Conservation (phyloP, 2,888 invertebrate species). For the Drosophila nigricruria region DNA sequence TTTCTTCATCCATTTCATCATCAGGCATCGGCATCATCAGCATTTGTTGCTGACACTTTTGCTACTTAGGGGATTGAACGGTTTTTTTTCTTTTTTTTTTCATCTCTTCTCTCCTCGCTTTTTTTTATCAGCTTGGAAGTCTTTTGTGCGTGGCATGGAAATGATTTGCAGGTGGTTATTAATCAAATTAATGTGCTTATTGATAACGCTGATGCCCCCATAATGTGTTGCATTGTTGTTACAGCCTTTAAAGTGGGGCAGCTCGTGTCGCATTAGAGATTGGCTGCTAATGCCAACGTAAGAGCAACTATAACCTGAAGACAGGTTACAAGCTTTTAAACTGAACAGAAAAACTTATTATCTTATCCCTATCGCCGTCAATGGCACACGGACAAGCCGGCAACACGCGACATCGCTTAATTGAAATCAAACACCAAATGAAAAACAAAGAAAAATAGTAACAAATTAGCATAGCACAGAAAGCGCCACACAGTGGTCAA, state of each 20-base stretch:
- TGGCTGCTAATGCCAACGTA: conserved; percentile 24
- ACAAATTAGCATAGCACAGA: conserved; percentile 54
- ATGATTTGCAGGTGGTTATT: conserved; percentile 84
- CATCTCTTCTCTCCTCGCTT: background rate
- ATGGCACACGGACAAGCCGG: conserved; percentile 29
- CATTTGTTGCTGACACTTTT: conserved; percentile 78
- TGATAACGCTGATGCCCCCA: conserved; percentile 73
- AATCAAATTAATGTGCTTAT: conserved; percentile 83
- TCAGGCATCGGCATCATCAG: conserved; percentile 71
- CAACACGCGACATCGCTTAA: conserved; percentile 66
- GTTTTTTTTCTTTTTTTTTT: conserved; percentile 3
- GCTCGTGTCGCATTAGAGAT: background rate
- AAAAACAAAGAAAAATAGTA: conserved; percentile 2
- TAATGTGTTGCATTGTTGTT: conserved; percentile 56
- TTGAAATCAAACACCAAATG: conserved; percentile 56
- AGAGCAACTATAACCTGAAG: conserved; percentile 29
- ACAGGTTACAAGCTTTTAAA: conserved; percentile 64
- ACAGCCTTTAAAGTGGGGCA: conserved; percentile 34
- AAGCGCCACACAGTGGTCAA: conserved; percentile 53
- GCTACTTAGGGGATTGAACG: conserved; percentile 69
- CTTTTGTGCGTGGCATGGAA: conserved; percentile 77
- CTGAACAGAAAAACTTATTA: conserved; percentile 47
- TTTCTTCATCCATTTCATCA: conserved; percentile 62
- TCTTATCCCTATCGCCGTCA: conserved; percentile 64
- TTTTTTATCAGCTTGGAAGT: conserved; percentile 62